Base-by-base conservation (phyloP, 1,140 invertebrate genomes). In the Colletes gigas region DNA sequence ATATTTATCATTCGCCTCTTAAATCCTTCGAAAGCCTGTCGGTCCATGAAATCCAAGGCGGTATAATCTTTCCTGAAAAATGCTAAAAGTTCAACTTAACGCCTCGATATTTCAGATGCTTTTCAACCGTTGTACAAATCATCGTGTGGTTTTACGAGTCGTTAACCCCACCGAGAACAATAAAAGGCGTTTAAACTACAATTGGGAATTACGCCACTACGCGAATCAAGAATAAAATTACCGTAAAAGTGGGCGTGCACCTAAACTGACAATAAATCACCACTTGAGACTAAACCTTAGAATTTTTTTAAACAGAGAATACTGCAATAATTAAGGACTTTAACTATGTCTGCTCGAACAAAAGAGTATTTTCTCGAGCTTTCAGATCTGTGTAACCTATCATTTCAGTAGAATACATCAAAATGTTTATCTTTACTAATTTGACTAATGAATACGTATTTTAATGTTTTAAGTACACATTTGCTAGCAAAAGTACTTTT, bases 1-100 rank as follows among this genome's bases (percentile, higher is more conserved):
- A 88, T 90, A 90, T 90, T 89, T 89, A 89, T 86, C 87, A 81
- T 73, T 74, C 65, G 74, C 54, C 84, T 78, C 82, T 77, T 81
- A 84, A 86, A 88, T 88, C 86, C 76, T 78, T 77, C 71, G 77
- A 47, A 75, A 83, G 62, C 82, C 59, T 66, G 59, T 39, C 69
- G 50, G n/a, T 47, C 54, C 50, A 4, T 5, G 54, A 21, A 65
- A 69, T 78, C 60, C 66, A 47, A 39, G 57, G 81, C 78, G n/a
- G 52, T 57, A 54, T 83, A 83, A 85, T 86, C 73, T 83, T 71
- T 66, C 73, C 47, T 69, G 82, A 78, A 83, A 83, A 83, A 87
- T 83, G 85, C 78, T 83, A 86, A 87, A 86, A 70, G 81, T 60
- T 55, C 57, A 19, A 70, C 84, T 86, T 83, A 83, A 57, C 83